phyloP scores from a whole-genome alignment of 2,797 vertebrate genomes.

The Poecilia wingei region DNA sequence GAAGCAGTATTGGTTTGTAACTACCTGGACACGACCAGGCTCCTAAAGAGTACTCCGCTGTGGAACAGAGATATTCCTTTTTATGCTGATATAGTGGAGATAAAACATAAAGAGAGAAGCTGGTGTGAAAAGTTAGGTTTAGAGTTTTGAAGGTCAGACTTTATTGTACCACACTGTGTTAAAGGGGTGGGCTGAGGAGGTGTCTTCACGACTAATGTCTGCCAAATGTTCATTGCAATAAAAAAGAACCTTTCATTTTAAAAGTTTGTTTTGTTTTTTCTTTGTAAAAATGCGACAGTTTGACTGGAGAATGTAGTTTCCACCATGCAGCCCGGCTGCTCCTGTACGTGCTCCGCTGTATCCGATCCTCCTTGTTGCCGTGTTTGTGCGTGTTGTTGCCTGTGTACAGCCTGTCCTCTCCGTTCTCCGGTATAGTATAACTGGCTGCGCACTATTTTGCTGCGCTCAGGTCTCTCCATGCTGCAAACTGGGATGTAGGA shows the following conservation, averaged over 20 bases:
- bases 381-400: constrained; percentile 75
- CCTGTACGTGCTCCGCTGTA: constrained; percentile 49
- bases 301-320: not conserved
- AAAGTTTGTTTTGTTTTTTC: constrained; percentile 21
- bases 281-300: constrained; percentile 3
- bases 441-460: constrained; percentile 61
- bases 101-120: constrained; percentile 16
- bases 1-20: constrained; percentile 61
- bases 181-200: constrained; percentile 1
- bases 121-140: constrained; percentile 10
- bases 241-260: constrained; percentile 45
- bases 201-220: constrained; percentile 55
- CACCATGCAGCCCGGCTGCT: constrained; percentile 16
- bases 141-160: constrained; percentile 18
- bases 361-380: constrained; percentile 72
- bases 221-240: constrained; percentile 73
- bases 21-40: constrained; percentile 34
- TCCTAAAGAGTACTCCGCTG: not conserved
- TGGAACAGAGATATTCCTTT: constrained; percentile 2
- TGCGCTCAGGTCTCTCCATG: constrained; percentile 64
- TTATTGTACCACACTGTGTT: constrained; percentile 2
- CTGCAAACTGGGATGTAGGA: constrained; percentile 49
- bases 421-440: constrained; percentile 74
- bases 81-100: constrained; percentile 10
- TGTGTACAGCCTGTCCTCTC: constrained; percentile 50